These are phyloP conservation scores for Rhabdomys dilectus DNA, from an alignment of 2,113 vertebrate genomes.

Conservation along the genomic window DNA sequence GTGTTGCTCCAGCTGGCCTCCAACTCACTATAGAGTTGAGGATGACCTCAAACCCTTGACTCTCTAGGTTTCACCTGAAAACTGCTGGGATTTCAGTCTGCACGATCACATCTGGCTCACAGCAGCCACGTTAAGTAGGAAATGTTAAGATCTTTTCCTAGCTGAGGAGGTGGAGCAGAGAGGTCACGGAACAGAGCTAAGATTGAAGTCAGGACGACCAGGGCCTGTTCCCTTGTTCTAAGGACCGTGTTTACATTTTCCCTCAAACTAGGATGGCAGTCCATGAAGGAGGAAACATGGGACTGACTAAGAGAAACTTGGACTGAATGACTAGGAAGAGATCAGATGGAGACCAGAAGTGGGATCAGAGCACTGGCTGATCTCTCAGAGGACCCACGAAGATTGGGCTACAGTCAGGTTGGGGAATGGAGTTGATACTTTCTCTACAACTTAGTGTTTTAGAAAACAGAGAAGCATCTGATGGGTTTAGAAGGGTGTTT, in stretches of 20 bases:
- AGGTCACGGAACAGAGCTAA: neutral
- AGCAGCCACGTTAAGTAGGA: neutral
- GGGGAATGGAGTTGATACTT: no score
- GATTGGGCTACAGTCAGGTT: no score
- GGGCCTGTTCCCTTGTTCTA: neutral
- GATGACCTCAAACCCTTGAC: neutral
- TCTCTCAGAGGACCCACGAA: no score
- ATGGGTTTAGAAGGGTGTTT: neutral
- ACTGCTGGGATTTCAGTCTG: neutral
- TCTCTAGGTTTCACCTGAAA: neutral
- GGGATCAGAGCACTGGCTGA: no score
- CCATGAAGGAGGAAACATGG: neutral
- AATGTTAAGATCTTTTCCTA: neutral
- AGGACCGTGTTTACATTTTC: neutral
- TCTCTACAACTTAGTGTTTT: no score
- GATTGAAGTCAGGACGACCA: neutral
- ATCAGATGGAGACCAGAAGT: neutral
- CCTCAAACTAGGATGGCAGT: neutral
- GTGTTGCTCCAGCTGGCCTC: neutral
- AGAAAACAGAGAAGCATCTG: no score
- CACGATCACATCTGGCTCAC: neutral
- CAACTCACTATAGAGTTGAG: neutral
- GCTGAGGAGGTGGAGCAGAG: neutral
- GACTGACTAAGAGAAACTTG: neutral
- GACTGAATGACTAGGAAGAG: neutral